Conservation (phyloP, 2,888 invertebrate genomes). For the Tetragonula carbonaria region DNA sequence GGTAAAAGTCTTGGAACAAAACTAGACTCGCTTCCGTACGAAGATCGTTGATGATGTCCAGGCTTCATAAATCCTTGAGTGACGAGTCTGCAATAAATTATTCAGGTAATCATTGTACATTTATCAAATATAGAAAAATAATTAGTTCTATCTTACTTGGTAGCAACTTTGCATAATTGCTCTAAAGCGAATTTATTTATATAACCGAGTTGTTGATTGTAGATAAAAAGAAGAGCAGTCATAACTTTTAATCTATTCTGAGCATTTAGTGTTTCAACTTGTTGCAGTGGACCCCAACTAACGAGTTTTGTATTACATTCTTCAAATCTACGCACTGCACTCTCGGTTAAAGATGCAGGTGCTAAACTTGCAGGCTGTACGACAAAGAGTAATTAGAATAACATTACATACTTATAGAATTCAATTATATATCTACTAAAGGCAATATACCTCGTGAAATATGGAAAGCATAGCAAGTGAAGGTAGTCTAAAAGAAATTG, state of each 20-base stretch:
- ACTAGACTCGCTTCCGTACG: conserved; percentile 86
- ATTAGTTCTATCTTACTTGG: conserved; percentile 86
- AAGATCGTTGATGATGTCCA: conserved; percentile 87
- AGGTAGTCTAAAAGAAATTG: conserved; percentile 94
- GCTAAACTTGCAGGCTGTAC: conserved; percentile 90
- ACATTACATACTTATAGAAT: conserved; percentile 8
- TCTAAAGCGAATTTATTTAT: conserved; percentile 91
- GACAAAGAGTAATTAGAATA: conserved; percentile 5
- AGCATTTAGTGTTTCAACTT: conserved; percentile 95
- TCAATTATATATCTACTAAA: background rate
- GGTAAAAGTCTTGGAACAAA: conserved; percentile 86
- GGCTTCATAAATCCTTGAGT: conserved; percentile 92
- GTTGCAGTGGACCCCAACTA: conserved; percentile 95
- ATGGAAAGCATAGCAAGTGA: conserved; percentile 95
- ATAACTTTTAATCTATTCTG: conserved; percentile 96
- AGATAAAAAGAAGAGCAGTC: conserved; percentile 94
- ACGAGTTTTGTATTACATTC: conserved; percentile 95
- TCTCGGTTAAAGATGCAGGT: conserved; percentile 92
- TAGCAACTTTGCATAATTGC: conserved; percentile 92
- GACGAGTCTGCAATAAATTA: conserved; percentile 87
- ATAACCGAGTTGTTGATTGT: conserved; percentile 93
- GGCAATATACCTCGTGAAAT: conserved; percentile 91
- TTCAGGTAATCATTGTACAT: conserved; percentile 15
- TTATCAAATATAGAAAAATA: conserved; percentile 7
- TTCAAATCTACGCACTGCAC: conserved; percentile 93